Conservation (phyloP, 2,797 vertebrate genomes). For the Sebastes trivittatus region DNA sequence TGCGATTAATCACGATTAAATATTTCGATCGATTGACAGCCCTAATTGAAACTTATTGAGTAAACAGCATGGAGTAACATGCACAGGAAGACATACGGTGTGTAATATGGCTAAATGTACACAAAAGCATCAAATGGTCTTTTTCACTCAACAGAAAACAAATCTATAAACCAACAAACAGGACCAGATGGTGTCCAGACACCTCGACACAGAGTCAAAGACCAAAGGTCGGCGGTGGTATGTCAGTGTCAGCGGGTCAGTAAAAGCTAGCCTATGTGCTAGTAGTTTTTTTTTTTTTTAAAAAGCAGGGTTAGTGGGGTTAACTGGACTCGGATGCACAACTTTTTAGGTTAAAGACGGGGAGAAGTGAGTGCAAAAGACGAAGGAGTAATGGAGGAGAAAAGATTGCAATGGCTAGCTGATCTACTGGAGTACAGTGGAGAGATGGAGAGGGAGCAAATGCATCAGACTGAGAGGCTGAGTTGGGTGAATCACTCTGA, state of each 20-base stretch:
- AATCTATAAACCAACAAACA: conserved; percentile 44
- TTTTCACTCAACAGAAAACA: conserved; percentile 25
- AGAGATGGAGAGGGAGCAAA: conserved; percentile 35
- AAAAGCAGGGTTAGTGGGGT: conserved; percentile 50
- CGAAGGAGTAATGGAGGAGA: background rate
- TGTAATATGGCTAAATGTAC: background rate
- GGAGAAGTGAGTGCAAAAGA: background rate
- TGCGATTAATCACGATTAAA: no score
- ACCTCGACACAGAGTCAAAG: conserved; percentile 49
- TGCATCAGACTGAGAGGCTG: conserved; percentile 16
- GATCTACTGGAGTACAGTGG: conserved; percentile 4
- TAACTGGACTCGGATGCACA: conserved; percentile 23
- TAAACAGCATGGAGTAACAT: background rate
- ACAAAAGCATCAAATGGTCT: conserved; percentile 22
- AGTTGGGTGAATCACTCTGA: conserved; percentile 23
- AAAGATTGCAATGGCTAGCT: background rate
- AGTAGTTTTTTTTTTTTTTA: conserved; percentile 1
- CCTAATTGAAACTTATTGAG: background rate
- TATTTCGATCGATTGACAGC: no score
- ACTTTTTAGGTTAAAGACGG: background rate
- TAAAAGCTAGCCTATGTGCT: conserved; percentile 44
- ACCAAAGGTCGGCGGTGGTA: conserved; percentile 57
- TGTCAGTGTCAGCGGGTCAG: conserved; percentile 69
- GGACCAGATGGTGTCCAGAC: conserved; percentile 56
- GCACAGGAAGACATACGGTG: background rate